Conservation (phyloP, 2,888 invertebrate species). For the Ashinkailepas kermadecensis region DNA sequence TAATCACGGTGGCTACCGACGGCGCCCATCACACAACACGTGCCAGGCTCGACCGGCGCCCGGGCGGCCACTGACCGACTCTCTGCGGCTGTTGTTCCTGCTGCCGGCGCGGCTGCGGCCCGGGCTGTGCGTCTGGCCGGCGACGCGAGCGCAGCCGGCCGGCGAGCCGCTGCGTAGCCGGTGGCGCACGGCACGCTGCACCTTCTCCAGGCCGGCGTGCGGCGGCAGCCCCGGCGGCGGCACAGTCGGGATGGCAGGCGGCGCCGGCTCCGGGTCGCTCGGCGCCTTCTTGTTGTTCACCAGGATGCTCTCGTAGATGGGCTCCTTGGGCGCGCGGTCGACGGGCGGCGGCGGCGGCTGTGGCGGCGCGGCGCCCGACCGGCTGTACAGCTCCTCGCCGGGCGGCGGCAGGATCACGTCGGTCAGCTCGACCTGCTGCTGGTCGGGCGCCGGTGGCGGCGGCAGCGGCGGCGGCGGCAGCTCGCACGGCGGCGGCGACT, state of each 20-base stretch:
- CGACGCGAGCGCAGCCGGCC: not conserved
- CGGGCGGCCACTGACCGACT: not conserved
- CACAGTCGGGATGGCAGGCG: conserved; percentile 23
- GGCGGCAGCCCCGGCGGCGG: conserved; percentile 24
- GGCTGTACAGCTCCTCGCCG: conserved; percentile 32
- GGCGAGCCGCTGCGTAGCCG: conserved; percentile 2
- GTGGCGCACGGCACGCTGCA: not conserved
- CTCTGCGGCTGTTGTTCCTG: not conserved
- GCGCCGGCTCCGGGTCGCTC: conserved; percentile 19
- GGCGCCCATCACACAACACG: too few species aligned
- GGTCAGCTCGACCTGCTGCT: conserved; percentile 28
- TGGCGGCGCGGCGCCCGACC: not conserved
- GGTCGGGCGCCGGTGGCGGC: conserved; percentile 38
- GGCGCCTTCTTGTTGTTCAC: conserved; percentile 27
- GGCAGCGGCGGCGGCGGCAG: conserved; percentile 66
- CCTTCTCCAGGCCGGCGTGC: conserved; percentile 11
- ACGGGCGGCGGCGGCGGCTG: not conserved
- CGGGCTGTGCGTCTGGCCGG: not conserved
- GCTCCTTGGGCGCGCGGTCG: conserved; percentile 41
- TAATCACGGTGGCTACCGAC: too few species aligned
- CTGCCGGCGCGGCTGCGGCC: not conserved
- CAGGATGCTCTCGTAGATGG: conserved; percentile 73
- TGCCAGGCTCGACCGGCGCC: not conserved
- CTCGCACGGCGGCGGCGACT: conserved; percentile 65
- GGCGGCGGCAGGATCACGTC: conserved; percentile 37